Percentiles rank a stretch among this genome's conserved stretches.
Conservation (phyloP, 2,113 vertebrate genomes). For the Xenus cinereus region DNA sequence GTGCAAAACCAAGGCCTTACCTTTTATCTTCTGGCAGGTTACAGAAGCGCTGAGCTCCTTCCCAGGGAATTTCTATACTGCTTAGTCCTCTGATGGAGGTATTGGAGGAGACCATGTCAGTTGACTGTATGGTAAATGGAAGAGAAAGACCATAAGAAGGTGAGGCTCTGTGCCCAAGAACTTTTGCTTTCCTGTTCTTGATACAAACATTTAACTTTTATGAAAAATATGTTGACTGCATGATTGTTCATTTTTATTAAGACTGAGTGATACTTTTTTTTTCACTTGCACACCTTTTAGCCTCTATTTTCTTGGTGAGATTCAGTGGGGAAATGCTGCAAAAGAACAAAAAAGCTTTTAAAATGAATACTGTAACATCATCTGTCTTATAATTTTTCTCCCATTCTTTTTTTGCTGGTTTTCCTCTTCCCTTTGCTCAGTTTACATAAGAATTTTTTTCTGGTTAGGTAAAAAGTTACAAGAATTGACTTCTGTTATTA, state of each 20-base stretch:
- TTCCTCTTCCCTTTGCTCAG: neutral
- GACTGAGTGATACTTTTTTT: neutral
- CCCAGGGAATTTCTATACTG: neutral
- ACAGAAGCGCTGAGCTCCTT: neutral
- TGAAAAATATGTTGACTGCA: neutral
- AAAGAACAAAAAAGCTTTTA: neutral
- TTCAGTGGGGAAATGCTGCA: neutral
- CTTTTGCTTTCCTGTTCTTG: neutral
- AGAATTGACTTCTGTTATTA: conserved; percentile 70
- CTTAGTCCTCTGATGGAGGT: neutral
- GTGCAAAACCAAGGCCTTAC: neutral
- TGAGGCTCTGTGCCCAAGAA: neutral
- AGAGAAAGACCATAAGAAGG: neutral
- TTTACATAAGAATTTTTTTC: neutral
- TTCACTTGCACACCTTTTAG: neutral
- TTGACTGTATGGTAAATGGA: neutral
- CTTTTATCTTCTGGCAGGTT: neutral
- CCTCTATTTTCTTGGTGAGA: neutral
- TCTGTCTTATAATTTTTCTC: neutral
- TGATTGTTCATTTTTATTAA: neutral
- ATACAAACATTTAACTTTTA: neutral
- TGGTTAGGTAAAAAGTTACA: conserved; percentile 64
- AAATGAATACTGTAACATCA: neutral
- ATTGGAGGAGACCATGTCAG: neutral
- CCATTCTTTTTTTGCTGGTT: neutral